Base-by-base conservation (phyloP, 2,797 vertebrate genomes). In the Taeniopygia guttata region DNA sequence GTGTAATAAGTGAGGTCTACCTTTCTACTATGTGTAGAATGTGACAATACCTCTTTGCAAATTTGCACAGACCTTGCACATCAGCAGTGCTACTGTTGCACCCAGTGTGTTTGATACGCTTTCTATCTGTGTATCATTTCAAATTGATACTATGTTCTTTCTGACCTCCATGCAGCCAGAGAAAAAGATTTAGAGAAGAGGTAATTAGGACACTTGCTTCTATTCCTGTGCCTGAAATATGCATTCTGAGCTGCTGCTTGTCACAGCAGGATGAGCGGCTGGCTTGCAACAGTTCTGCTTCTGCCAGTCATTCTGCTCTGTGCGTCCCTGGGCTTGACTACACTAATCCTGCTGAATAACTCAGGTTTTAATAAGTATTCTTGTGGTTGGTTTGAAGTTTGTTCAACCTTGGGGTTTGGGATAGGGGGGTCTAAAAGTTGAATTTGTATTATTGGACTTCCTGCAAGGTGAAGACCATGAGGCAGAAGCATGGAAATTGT, bases 171-270 rank as follows among this genome's bases (percentile, higher is more conserved):
- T 40, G 69, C 54, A 76, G 87, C 58, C 26, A 55, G 68, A 89
- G 70, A 69, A 87, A 92, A 92, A 91, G 73, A 87, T 90, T 90
- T 81, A 91, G 63, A 74, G 89, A 86, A 79, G 89, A 84, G 75
- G 58, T 93, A 96, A 95, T 96, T 94, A 84, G 94, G 92, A 74
- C 94, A 62, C 54, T 90, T 81, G 92, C 16, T 95, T 94, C 93
- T 96, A 93, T 95, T 95, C 76, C 69, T 89, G 93, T 92, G 75
- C 84, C 72, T 92, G 89, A 93, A 95, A 78, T 93, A 75, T 29
- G 64, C 54, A 17, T 95, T 94, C 62, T 72, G 84, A 94, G 59
- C 69, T 88, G 79, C 87, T 75, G 54, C 82, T 94, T 64, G 76
- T 93, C 55, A 59, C 90, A 86, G 94, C 84, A 89, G 90, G 54